phyloP scores from a whole-genome alignment of 2,797 vertebrate genomes.

The Thalassophryne amazonica region DNA sequence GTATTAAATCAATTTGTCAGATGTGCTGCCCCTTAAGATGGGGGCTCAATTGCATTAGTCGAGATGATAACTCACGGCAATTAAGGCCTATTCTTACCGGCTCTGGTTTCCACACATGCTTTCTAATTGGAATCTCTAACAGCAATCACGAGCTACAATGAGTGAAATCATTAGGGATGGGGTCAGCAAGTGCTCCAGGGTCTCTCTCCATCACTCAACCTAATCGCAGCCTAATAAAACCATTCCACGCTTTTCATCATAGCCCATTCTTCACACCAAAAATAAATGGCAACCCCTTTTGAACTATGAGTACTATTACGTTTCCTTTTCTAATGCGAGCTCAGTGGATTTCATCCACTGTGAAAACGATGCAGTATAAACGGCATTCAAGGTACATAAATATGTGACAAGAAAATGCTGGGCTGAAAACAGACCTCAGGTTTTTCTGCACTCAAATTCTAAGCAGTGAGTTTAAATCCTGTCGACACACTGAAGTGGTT shows the following conservation, averaged over 20 bases:
- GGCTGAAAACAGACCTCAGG: not conserved
- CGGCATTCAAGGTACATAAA: not conserved
- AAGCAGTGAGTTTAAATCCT: not conserved
- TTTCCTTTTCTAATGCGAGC: conserved; percentile 3
- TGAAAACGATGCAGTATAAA: too few relatives aligned
- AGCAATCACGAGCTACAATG: conserved; percentile 72
- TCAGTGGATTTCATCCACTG: too few relatives aligned
- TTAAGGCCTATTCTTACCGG: conserved; percentile 72
- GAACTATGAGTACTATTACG: not conserved
- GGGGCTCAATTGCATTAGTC: conserved; percentile 75
- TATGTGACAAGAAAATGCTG: not conserved
- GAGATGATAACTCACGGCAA: conserved; percentile 77
- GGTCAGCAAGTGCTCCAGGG: conserved; percentile 72
- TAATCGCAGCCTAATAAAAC: conserved; percentile 73
- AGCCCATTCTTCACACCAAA: conserved; percentile 38
- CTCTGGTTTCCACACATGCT: conserved; percentile 63
- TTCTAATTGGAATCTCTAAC: conserved; percentile 75
- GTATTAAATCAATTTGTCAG: conserved; percentile 84
- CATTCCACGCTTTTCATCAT: conserved; percentile 65
- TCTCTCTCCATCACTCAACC: conserved; percentile 60
- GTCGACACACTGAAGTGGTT: not conserved
- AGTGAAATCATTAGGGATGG: conserved; percentile 71
- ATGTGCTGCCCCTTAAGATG: conserved; percentile 73
- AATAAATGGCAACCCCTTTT: conserved; percentile 36
- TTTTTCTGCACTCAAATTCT: not conserved